phyloP scores from a whole-genome alignment of 2,888 invertebrate species.

The Tetragonisca angustula region DNA sequence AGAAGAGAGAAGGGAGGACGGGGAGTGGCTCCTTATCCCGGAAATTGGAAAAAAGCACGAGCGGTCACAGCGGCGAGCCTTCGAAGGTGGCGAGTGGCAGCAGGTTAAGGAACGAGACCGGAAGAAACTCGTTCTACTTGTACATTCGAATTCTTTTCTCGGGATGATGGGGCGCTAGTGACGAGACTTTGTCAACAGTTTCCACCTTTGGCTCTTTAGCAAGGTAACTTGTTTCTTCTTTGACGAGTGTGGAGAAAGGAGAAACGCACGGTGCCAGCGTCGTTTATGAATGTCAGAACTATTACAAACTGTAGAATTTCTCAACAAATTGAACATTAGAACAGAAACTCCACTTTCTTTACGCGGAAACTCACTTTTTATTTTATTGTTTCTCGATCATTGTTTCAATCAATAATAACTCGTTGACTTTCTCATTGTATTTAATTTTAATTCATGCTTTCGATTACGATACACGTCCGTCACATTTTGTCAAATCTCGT shows the following conservation, averaged over 20 bases:
- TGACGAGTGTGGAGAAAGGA: slow-evolving; percentile 6
- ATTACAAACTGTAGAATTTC: too few relatives aligned
- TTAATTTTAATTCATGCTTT: background rate
- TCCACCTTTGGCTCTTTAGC: too few relatives aligned
- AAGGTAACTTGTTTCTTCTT: too few relatives aligned
- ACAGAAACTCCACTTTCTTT: background rate
- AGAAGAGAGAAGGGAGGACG: background rate
- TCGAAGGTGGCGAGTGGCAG: slow-evolving; percentile 17
- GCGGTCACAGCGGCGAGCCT: slow-evolving; percentile 44
- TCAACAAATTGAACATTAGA: too few relatives aligned
- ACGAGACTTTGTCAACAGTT: slow-evolving; percentile 34
- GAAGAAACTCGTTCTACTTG: slow-evolving; percentile 63
- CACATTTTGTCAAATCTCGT: too few relatives aligned
- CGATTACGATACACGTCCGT: too few relatives aligned
- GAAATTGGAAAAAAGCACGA: slow-evolving; percentile 68
- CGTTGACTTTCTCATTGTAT: background rate
- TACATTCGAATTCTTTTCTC: slow-evolving; percentile 66
- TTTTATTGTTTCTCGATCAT: background rate
- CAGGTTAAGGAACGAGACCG: slow-evolving; percentile 24
- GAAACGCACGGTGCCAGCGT: background rate
- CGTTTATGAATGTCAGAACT: background rate
- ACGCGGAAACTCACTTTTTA: too few relatives aligned
- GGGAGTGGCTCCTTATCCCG: slow-evolving; percentile 57
- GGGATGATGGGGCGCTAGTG: slow-evolving; percentile 27
- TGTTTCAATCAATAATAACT: background rate